phyloP scores from a whole-genome alignment of 2,888 invertebrate species.

The Salpingus planirostris region DNA sequence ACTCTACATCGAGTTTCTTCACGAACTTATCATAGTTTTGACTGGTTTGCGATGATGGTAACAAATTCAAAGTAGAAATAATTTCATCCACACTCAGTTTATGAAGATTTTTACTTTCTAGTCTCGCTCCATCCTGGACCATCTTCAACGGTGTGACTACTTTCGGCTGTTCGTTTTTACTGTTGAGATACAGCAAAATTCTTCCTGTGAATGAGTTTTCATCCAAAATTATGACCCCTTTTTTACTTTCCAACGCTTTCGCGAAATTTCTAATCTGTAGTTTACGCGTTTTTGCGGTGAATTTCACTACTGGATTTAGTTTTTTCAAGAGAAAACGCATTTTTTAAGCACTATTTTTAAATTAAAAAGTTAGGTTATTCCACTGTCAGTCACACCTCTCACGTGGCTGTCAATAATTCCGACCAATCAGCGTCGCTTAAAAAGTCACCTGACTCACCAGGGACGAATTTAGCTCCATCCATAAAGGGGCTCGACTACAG shows the following conservation, averaged over 20 bases:
- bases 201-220: constrained; percentile 24
- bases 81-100: constrained; percentile 15
- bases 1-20: constrained; percentile 32
- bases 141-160: background rate
- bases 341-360: too few species aligned
- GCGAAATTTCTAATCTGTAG: background rate
- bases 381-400: too few species aligned
- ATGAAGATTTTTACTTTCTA: constrained; percentile 7
- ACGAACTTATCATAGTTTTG: constrained; percentile 21
- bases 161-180: constrained; percentile 6
- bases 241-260: background rate
- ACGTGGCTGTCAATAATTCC: too few species aligned
- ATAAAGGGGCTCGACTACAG: too few species aligned
- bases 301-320: too few species aligned
- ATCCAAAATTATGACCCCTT: background rate
- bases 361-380: too few species aligned
- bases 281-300: too few species aligned
- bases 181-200: constrained; percentile 22
- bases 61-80: constrained; percentile 10
- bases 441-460: too few species aligned
- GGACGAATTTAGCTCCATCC: too few species aligned
- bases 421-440: too few species aligned
- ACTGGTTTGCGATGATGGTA: constrained; percentile 14
- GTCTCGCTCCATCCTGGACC: background rate
- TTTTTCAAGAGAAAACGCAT: too few species aligned